Base-by-base conservation (phyloP, 2,797 vertebrate species). In the Silurus aristotelis region DNA sequence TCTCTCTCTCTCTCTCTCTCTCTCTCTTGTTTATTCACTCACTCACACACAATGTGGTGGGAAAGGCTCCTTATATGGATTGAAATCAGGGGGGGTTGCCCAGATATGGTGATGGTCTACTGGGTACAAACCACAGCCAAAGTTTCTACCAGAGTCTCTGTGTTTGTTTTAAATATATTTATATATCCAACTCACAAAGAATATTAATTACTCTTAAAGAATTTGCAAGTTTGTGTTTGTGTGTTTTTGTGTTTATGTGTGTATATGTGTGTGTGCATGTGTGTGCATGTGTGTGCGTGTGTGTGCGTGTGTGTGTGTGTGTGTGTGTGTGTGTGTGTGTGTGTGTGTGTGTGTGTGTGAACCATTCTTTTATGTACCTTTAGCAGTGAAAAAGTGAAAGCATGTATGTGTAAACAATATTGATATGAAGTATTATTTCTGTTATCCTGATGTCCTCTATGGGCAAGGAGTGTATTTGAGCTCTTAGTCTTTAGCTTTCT, bases 71-170 rank as follows among this genome's bases (percentile, higher is more conserved):
- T 81, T 77, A 75, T 70, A 83, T 66, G 60, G 78, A 25, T 84
- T 10, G 9, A 83, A 13, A 67, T n/a, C 20, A 70, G 60, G 61
- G 77, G 38, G 79, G 66, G 43, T 46, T 87, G 68, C 72, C 87
- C 83, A 86, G 79, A 84, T 88, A 88, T 86, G 79, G 85, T 63
- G 43, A 80, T 75, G 70, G 82, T 15, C 82, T 70, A 79, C 81
- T 73, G 79, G 52, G 27, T 20, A 76, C n/a, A 80, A 38, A 72
- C 58, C 38, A 58, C 2, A 27, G 46, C 71, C 56, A 80, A 60
- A 38, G 43, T 64, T 70, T 52, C 15, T 80, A 31, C 22, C 31
- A 27, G 64, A 38, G 22, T 20, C 20, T 83, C 19, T 64, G 27
- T 87, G 68, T 77, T 60, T 78, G 61, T 67, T 20, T 25, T 73